A percentile compares a stretch with the other conserved stretches of the same genome.
Evolutionary conservation across 2,888 invertebrate species (phyloP).

Genomic region (Eueremaeus valkanovi): DNA sequence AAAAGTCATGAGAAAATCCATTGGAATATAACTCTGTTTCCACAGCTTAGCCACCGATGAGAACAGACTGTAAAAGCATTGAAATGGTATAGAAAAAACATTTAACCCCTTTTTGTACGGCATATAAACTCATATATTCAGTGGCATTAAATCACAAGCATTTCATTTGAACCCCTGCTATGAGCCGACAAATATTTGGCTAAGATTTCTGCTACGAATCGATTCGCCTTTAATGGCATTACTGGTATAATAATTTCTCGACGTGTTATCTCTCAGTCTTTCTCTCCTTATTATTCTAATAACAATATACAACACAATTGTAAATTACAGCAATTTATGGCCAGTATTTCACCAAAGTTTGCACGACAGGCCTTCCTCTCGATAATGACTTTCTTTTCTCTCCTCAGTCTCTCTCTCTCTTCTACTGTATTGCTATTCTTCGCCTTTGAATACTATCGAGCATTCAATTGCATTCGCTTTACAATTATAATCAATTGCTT

Average conservation of each 20-base stretch:
- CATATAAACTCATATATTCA: not conserved
- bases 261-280: slow-evolving; percentile 13
- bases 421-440: too few species aligned
- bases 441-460: too few species aligned
- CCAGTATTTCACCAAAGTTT: slow-evolving; percentile 4
- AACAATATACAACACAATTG: not conserved
- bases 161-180: not conserved
- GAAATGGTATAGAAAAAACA: not conserved
- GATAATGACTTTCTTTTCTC: slow-evolving; percentile 20
- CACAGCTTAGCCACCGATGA: too few species aligned
- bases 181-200: slow-evolving; percentile 6
- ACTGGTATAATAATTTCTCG: not conserved
- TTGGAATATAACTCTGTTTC: too few species aligned
- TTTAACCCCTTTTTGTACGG: not conserved
- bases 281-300: not conserved
- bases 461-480: too few species aligned
- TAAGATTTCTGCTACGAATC: not conserved
- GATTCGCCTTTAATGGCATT: not conserved
- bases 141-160: not conserved
- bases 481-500: too few species aligned
- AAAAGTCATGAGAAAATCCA: too few species aligned
- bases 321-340: slow-evolving; percentile 15
- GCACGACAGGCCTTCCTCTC: slow-evolving; percentile 23
- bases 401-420: not conserved
- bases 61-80: too few species aligned